These are phyloP conservation scores for Argyresthia goedartella DNA, from an alignment of 2,888 invertebrate species.

Conservation along the genomic window DNA sequence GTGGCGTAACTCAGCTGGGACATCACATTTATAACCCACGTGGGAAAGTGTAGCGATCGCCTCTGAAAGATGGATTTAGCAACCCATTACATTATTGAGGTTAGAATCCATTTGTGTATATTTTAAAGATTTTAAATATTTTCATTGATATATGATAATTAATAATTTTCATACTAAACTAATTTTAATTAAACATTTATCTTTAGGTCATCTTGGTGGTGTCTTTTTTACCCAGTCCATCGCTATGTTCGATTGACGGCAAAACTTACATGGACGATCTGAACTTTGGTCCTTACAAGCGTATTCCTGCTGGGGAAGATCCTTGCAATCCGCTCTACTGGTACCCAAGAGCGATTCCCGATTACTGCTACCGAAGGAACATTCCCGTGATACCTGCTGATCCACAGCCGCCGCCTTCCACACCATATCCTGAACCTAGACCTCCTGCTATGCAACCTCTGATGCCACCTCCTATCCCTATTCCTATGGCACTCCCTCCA, in stretches of 20 bases:
- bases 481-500: slow-evolving; percentile 2
- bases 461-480: slow-evolving; percentile 8
- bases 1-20: no score
- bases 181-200: no score
- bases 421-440: slow-evolving; percentile 1
- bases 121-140: no score
- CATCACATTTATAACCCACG: no score
- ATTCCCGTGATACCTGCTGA: neutral
- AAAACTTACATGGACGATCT: slow-evolving; percentile 28
- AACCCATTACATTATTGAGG: no score
- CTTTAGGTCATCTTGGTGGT: neutral
- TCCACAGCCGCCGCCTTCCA: slow-evolving; percentile 8
- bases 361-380: slow-evolving; percentile 18
- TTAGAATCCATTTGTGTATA: no score
- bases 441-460: slow-evolving; percentile 10
- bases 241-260: slow-evolving; percentile 29
- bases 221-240: neutral
- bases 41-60: no score
- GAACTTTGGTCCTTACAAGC: slow-evolving; percentile 10
- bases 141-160: no score
- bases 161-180: no score
- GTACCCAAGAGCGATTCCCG: slow-evolving; percentile 32
- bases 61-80: no score
- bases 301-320: slow-evolving; percentile 19
- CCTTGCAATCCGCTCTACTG: slow-evolving; percentile 51